Conservation (phyloP, 1,140 invertebrate genomes). For the Geopemphigus sp. region DNA sequence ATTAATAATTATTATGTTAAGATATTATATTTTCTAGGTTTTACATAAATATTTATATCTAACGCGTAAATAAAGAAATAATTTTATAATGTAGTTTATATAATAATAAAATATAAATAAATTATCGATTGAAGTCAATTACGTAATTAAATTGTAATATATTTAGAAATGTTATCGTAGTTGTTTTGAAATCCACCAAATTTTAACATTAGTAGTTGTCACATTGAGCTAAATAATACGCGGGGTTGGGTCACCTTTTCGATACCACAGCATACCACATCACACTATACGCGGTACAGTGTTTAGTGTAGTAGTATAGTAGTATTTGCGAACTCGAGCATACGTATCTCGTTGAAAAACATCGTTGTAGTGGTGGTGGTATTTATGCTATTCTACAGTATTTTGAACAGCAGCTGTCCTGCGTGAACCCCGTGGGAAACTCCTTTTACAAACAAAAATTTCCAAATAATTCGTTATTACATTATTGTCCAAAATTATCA, state of each 20-base stretch:
- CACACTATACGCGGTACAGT: not conserved
- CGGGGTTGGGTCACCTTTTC: not conserved
- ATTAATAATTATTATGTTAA: too few species aligned
- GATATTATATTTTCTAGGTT: too few species aligned
- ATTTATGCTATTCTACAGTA: slow-evolving; percentile 14
- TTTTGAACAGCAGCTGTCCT: slow-evolving; percentile 41
- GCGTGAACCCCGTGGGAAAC: slow-evolving; percentile 39
- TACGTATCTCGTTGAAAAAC: not conserved
- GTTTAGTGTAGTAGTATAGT: not conserved
- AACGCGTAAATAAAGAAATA: too few species aligned
- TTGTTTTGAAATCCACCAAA: too few species aligned
- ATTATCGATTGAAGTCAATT: too few species aligned
- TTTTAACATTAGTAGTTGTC: too few species aligned
- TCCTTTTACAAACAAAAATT: slow-evolving; percentile 29
- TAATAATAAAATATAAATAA: too few species aligned
- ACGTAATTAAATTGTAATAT: too few species aligned
- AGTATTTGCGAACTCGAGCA: slow-evolving; percentile 17
- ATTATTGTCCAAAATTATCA: slow-evolving; percentile 19
- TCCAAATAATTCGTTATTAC: slow-evolving; percentile 25
- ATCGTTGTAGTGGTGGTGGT: not conserved
- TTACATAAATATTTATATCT: too few species aligned
- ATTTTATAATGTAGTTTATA: too few species aligned
- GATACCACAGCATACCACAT: not conserved
- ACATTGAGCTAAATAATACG: not conserved
- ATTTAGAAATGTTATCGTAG: too few species aligned